A percentile compares a stretch with the other conserved stretches of the same genome.
Evolutionary conservation across 2,888 invertebrate species (phyloP).

Genomic region (Hydroisotoma schaefferi): DNA sequence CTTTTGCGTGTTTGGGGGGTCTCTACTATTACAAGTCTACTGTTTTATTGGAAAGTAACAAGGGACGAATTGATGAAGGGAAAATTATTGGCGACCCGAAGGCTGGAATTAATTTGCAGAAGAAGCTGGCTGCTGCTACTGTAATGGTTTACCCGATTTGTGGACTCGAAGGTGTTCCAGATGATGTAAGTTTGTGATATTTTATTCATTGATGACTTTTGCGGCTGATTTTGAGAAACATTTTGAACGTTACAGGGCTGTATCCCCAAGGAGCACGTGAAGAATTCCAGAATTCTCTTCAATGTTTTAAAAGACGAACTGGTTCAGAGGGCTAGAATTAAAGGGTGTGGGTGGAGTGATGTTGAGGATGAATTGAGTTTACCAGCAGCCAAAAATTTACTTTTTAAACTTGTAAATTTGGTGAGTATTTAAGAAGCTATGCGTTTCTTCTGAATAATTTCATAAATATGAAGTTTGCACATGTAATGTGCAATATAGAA

Average conservation of each 20-base stretch:
- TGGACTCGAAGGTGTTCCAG: conserved; percentile 33
- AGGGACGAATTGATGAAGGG: background rate
- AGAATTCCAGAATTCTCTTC: conserved; percentile 34
- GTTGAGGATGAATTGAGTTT: conserved; percentile 29
- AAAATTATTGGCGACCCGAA: background rate
- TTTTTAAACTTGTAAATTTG: conserved; percentile 30
- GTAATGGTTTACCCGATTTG: conserved; percentile 36
- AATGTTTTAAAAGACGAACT: conserved; percentile 36
- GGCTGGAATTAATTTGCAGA: conserved; percentile 13
- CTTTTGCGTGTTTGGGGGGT: conserved; percentile 21
- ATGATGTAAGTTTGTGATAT: conserved; percentile 20
- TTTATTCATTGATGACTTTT: no score
- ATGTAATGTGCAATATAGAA: background rate
- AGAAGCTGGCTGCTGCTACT: conserved; percentile 6
- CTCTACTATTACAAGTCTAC: conserved; percentile 13
- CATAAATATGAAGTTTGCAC: background rate
- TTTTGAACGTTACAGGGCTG: conserved; percentile 25
- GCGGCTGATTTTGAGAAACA: no score
- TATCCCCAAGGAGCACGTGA: conserved; percentile 33
- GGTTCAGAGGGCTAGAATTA: conserved; percentile 27
- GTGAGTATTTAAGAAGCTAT: conserved; percentile 10
- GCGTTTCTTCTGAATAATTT: background rate
- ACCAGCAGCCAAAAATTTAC: conserved; percentile 31
- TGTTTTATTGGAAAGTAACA: background rate
- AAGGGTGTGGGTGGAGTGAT: conserved; percentile 27